These are phyloP conservation scores for Drosophila funebris DNA, from an alignment of 1,140 invertebrate genomes.

Conservation along the genomic window DNA sequence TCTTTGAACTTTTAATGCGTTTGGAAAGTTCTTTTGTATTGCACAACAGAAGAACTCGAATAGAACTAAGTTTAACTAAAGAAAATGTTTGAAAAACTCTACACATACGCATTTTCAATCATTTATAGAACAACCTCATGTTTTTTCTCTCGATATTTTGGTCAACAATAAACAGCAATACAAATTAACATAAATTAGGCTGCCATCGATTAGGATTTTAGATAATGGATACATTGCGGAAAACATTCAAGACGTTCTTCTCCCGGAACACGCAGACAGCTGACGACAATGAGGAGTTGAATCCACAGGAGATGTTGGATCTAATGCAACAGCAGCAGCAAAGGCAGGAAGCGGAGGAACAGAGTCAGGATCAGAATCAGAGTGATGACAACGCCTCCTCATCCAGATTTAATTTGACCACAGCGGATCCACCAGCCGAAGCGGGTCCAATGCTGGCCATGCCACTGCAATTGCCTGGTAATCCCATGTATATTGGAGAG, in stretches of 20 bases:
- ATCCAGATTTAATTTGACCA: background rate
- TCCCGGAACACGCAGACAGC: background rate
- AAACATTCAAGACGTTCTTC: background rate
- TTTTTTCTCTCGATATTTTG: constrained; percentile 1
- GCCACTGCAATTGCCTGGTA: background rate
- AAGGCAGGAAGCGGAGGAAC: background rate
- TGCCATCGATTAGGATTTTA: background rate
- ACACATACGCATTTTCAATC: constrained; percentile 1
- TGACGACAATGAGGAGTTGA: background rate
- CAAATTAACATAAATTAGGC: constrained; percentile 1
- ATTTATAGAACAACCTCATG: background rate
- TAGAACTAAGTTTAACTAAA: background rate
- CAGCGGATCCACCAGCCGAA: constrained; percentile 5
- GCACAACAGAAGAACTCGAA: too few species aligned
- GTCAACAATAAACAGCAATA: background rate
- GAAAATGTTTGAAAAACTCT: background rate
- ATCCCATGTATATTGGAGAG: background rate
- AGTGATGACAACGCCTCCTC: background rate
- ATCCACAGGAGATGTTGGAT: constrained; percentile 5
- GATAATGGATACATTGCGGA: constrained; percentile 20
- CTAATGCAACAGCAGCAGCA: constrained; percentile 18
- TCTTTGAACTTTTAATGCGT: constrained; percentile 52
- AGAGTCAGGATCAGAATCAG: constrained; percentile 2
- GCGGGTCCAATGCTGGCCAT: background rate
- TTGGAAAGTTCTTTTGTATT: constrained; percentile 53